phyloP scores from a whole-genome alignment of 2,888 invertebrate genomes.

The Silvanus unidentatus region DNA sequence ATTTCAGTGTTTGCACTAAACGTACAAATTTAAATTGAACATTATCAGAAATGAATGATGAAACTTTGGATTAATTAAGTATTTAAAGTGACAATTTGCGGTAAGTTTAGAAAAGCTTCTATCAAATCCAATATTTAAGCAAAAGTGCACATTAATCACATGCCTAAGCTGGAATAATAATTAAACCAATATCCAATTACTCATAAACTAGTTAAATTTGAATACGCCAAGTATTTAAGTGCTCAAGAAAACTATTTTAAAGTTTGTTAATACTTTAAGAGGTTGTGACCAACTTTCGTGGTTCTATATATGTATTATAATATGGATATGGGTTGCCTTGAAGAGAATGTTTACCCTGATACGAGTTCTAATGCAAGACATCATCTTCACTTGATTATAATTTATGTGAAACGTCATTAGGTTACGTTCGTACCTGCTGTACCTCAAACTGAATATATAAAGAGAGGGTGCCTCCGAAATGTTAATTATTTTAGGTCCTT shows the following conservation, averaged over 20 bases:
- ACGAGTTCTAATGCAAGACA: slow-evolving; percentile 32
- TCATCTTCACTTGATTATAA: slow-evolving; percentile 36
- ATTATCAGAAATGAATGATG: too few relatives aligned
- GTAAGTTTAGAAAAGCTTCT: too few relatives aligned
- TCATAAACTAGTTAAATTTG: slow-evolving; percentile 10
- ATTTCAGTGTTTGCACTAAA: too few relatives aligned
- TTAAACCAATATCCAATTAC: slow-evolving; percentile 12
- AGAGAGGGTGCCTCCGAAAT: slow-evolving; percentile 14
- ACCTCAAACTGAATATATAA: slow-evolving; percentile 31
- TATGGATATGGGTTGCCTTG: neutral
- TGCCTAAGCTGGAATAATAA: slow-evolving; percentile 12
- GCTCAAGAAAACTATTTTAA: slow-evolving; percentile 31
- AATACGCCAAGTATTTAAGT: slow-evolving; percentile 23
- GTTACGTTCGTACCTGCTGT: slow-evolving; percentile 23
- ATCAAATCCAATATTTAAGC: too few relatives aligned
- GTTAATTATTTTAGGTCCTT: slow-evolving; percentile 4
- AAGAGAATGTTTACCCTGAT: slow-evolving; percentile 6
- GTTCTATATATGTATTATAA: too few relatives aligned
- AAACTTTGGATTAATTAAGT: too few relatives aligned
- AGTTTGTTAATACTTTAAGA: slow-evolving; percentile 34
- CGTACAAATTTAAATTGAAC: too few relatives aligned
- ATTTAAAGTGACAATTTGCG: too few relatives aligned
- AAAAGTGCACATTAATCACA: too few relatives aligned
- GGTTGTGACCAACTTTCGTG: slow-evolving; percentile 9
- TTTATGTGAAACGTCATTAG: slow-evolving; percentile 37